Conservation (phyloP, 2,113 vertebrate genomes). For the Calidris pugnax region DNA sequence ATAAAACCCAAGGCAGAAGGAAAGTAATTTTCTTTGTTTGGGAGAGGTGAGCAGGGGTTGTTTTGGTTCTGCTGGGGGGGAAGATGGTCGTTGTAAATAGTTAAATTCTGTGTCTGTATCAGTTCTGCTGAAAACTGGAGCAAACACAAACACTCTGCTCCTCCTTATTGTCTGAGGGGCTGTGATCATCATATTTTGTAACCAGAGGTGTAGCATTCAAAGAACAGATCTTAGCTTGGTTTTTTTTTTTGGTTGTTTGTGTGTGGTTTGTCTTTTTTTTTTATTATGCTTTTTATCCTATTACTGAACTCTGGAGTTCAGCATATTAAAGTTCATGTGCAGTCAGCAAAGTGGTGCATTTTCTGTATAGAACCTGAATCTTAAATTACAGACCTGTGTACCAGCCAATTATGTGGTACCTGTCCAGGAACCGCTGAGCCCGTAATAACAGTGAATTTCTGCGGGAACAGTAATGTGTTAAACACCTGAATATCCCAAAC, state of each 20-base stretch:
- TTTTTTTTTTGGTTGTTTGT: too few species aligned
- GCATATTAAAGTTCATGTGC: neutral
- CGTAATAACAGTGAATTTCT: neutral
- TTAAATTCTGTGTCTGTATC: neutral
- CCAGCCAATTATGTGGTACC: neutral
- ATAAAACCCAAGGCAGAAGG: neutral
- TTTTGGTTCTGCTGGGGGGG: neutral
- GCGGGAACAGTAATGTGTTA: neutral
- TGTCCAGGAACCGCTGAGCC: neutral
- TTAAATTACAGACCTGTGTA: neutral
- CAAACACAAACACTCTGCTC: neutral
- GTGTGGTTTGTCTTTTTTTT: neutral
- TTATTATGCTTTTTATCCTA: neutral
- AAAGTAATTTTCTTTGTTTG: neutral
- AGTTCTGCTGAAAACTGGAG: neutral
- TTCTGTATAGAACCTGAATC: neutral
- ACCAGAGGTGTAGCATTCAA: neutral
- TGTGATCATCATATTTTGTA: neutral
- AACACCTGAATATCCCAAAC: neutral
- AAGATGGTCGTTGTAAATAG: neutral
- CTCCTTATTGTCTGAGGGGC: neutral
- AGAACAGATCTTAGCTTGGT: neutral
- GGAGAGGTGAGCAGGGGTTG: neutral
- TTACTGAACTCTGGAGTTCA: neutral
- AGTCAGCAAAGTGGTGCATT: neutral